A percentile compares a stretch with the other conserved stretches of the same genome.
phyloP scores from a whole-genome alignment of 2,113 vertebrate genomes.

The Clupea harengus region DNA sequence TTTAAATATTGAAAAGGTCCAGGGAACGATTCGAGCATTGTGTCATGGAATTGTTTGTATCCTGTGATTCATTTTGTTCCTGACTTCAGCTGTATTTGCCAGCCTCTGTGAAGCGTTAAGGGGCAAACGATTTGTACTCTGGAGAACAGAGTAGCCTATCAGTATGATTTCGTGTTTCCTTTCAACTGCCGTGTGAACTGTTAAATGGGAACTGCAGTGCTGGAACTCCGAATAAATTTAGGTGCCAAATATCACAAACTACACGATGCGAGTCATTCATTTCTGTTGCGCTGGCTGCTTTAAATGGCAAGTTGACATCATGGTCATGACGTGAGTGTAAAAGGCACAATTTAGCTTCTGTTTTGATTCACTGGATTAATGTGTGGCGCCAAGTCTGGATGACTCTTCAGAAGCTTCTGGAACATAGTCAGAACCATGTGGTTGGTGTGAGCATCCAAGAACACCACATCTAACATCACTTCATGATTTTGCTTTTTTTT shows the following conservation, averaged over 20 bases:
- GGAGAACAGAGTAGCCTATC: conserved; percentile 12
- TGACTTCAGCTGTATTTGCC: neutral
- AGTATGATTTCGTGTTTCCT: conserved; percentile 36
- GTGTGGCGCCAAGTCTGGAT: neutral
- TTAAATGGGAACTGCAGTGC: conserved; percentile 45
- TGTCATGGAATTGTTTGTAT: neutral
- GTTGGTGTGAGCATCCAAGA: neutral
- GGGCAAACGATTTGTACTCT: neutral
- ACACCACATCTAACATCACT: neutral
- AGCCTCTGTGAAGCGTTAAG: neutral
- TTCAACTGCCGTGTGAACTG: conserved; percentile 31
- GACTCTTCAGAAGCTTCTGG: neutral
- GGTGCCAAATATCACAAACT: conserved; percentile 59
- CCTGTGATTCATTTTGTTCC: neutral
- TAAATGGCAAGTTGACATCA: conserved; percentile 5
- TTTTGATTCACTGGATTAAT: neutral
- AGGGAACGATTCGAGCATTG: neutral
- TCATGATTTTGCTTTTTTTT: conserved; percentile 20
- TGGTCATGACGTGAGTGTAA: neutral
- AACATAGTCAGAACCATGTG: neutral
- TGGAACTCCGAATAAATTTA: conserved; percentile 57
- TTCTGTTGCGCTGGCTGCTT: neutral
- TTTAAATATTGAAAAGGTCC: neutral
- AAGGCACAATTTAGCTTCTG: neutral
- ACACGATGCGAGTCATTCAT: neutral